phyloP scores from a whole-genome alignment of 30 jellyfish, hydroid and myxozoan genomes.

The Morbakka virulenta region DNA sequence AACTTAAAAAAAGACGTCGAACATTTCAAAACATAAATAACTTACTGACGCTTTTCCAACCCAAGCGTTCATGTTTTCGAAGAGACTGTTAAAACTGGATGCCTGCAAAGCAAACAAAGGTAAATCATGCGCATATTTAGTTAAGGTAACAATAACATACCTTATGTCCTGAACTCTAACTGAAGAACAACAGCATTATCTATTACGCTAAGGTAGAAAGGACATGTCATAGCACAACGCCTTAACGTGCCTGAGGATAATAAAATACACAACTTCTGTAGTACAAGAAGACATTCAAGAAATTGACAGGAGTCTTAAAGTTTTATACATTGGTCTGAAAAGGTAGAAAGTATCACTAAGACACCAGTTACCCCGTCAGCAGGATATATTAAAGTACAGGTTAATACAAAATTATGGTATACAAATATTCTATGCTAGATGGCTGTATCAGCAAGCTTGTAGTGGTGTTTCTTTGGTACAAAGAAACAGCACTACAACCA shows the following conservation, averaged over 20 bases:
- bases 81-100: conserved; percentile 75
- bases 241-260: background rate
- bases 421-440: too few relatives aligned
- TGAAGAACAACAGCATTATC: background rate
- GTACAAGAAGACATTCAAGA: too few relatives aligned
- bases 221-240: background rate
- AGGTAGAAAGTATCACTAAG: too few relatives aligned
- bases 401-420: too few relatives aligned
- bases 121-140: background rate
- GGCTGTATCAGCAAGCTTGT: too few relatives aligned
- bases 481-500: too few relatives aligned
- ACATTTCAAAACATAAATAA: background rate
- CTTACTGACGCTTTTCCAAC: conserved; percentile 62
- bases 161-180: conserved; percentile 15
- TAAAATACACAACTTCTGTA: too few relatives aligned
- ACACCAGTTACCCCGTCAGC: too few relatives aligned
- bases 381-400: too few relatives aligned
- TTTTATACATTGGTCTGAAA: too few relatives aligned
- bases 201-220: background rate
- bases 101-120: conserved; percentile 44
- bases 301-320: too few relatives aligned
- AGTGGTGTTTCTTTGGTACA: too few relatives aligned
- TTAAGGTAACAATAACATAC: conserved; percentile 21
- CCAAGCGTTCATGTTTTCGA: conserved; percentile 88
- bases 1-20: background rate